phyloP scores from a whole-genome alignment of 1,140 invertebrate genomes.

The Listronotus oregonensis region DNA sequence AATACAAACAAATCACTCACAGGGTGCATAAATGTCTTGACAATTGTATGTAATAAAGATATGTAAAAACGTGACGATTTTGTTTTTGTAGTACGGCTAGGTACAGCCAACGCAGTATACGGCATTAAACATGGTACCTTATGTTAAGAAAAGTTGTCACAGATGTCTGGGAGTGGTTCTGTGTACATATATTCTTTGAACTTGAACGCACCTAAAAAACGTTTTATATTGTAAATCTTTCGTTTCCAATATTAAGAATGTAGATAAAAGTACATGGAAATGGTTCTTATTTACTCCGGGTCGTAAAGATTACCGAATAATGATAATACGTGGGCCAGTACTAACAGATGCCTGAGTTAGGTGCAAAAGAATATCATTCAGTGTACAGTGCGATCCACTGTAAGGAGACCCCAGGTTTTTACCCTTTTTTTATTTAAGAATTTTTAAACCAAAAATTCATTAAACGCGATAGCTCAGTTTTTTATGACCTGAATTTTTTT shows the following conservation, averaged over 20 bases:
- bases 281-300: conserved; percentile 32
- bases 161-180: conserved; percentile 35
- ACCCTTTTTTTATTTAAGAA: too few relatives aligned
- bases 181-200: conserved; percentile 28
- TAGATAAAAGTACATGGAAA: conserved; percentile 37
- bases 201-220: conserved; percentile 32
- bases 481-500: too few relatives aligned
- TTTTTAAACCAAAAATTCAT: too few relatives aligned
- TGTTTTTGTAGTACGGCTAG: conserved; percentile 30
- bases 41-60: conserved; percentile 35
- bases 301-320: conserved; percentile 36
- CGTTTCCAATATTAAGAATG: conserved; percentile 35
- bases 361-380: too few relatives aligned
- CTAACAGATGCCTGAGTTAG: too few relatives aligned
- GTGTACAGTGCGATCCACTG: too few relatives aligned
- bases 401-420: too few relatives aligned
- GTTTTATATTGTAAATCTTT: conserved; percentile 36
- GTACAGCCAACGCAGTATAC: conserved; percentile 28
- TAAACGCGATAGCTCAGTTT: too few relatives aligned
- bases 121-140: conserved; percentile 32
- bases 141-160: conserved; percentile 35
- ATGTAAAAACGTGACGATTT: conserved; percentile 37
- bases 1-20: conserved; percentile 27
- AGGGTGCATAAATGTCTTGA: conserved; percentile 28
- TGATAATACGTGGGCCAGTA: conserved; percentile 23